Base-by-base conservation (phyloP, 2,888 invertebrate species). In the Spodoptera picta region DNA sequence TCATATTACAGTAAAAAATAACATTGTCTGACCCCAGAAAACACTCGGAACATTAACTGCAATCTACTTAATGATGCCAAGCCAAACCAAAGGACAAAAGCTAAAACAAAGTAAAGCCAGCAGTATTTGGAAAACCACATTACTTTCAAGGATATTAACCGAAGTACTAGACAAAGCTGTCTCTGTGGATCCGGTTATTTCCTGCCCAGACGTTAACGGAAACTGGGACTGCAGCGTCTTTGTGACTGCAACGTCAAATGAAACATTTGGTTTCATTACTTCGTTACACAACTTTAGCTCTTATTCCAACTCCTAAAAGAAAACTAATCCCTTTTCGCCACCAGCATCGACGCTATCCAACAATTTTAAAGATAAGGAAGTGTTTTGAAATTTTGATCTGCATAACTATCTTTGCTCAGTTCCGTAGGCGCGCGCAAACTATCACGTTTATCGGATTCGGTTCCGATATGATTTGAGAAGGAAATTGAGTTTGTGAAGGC, bases 191-290 rank as follows among this genome's bases (percentile, higher is more conserved):
- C 81, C 87, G 87, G 85, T 87, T 89, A 91, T 92, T 93, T 93
- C 93, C 93, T 90, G 91, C 82, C 83, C 86, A 92, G 93, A 92
- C 92, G 83, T 77, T 80, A 81, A 83, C 89, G 92, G 92, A 92
- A 90, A 83, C 85, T 70, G 77, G 74, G 50, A 77, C 75, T 79
- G 83, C 84, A 80, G 66, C 79, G 81, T 84, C 87, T 86, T 85
- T 86, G 80, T 65, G 76, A 71, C 19, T 79, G 76, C 73, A 79
- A 71, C 72, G 56, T 69, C 67, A 76, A 79, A 64, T 75, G 74
- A 72, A 79, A 78, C 78, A 74, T 74, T 76, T 57, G 50, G 52
- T 14, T 14, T 14, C 14, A 70, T 66, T 56, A 65, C 41, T 50
- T 60, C 56, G 67, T 59, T 56, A 57, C 23, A 47, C 74, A 24